phyloP scores from a whole-genome alignment of 2,888 invertebrate genomes.

The Leptura quadrifasciata region DNA sequence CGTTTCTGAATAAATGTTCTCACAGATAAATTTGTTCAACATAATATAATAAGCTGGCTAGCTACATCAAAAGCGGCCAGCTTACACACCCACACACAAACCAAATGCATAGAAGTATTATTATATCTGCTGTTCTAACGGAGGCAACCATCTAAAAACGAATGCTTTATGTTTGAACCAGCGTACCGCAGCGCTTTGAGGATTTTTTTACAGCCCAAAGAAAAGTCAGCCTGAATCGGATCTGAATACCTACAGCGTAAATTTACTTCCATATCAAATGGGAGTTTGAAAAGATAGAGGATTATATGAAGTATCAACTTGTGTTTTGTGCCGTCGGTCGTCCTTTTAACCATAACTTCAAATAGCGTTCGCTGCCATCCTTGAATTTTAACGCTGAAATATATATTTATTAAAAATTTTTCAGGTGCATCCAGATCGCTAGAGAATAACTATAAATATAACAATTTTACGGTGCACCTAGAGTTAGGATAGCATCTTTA shows the following conservation, averaged over 20 bases:
- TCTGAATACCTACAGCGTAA: conserved; percentile 59
- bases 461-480: no score
- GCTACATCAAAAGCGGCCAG: conserved; percentile 48
- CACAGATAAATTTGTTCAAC: conserved; percentile 38
- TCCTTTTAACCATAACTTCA: background rate
- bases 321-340: conserved; percentile 1
- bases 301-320: conserved; percentile 48
- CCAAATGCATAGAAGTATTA: conserved; percentile 33
- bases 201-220: conserved; percentile 48
- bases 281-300: conserved; percentile 49
- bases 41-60: conserved; percentile 44
- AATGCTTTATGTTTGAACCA: conserved; percentile 48
- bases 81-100: conserved; percentile 29
- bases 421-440: background rate
- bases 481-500: no score
- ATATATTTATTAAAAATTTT: background rate
- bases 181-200: conserved; percentile 50
- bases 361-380: background rate
- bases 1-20: conserved; percentile 32
- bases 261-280: conserved; percentile 52
- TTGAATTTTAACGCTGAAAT: background rate
- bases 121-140: conserved; percentile 26
- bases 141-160: conserved; percentile 45
- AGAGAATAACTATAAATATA: no score
- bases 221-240: conserved; percentile 55